These are phyloP conservation scores for Meteorus colon DNA, from an alignment of 2,888 invertebrate genomes.

Conservation along the genomic window DNA sequence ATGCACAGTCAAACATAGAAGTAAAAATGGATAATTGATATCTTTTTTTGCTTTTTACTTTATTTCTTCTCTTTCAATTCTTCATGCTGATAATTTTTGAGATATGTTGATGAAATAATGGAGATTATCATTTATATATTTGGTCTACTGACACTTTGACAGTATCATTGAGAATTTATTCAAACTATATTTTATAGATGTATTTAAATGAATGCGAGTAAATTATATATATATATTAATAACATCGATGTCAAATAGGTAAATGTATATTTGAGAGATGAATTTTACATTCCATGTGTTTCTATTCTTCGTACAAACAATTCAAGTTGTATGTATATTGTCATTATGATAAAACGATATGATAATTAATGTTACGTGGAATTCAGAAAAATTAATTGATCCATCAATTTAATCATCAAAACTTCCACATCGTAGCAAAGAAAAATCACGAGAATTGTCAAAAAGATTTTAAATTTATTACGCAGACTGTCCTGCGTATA, in stretches of 20 bases:
- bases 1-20: conserved; percentile 41
- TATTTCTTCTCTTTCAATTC: conserved; percentile 12
- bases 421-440: background rate
- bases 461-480: background rate
- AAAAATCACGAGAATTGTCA: background rate
- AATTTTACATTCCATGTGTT: background rate
- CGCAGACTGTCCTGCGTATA: conserved; percentile 41
- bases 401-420: background rate
- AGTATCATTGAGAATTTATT: background rate
- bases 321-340: background rate
- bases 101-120: background rate
- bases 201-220: background rate
- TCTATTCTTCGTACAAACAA: background rate
- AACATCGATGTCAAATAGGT: background rate
- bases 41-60: background rate
- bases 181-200: background rate
- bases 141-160: background rate
- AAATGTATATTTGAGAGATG: background rate
- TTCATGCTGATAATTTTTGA: background rate
- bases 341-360: background rate
- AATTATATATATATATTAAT: background rate
- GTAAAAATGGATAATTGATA: background rate
- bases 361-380: background rate
- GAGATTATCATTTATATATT: background rate
- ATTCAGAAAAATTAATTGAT: background rate